Conservation (phyloP, 2,113 vertebrate species). For the Nymphicus hollandicus region DNA sequence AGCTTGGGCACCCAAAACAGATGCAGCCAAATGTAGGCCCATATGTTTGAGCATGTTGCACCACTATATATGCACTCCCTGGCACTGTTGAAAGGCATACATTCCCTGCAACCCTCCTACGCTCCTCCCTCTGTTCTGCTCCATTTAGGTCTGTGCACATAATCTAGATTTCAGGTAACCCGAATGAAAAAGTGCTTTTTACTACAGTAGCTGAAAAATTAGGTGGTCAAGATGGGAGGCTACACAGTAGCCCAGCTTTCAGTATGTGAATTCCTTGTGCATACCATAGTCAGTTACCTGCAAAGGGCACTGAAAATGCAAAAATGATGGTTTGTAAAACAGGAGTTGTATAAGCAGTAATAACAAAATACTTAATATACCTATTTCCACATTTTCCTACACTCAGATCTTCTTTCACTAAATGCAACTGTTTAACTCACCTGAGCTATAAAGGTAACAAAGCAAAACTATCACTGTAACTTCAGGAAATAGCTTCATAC, state of each 20-base stretch:
- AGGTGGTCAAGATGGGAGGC: not conserved
- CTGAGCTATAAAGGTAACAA: not conserved
- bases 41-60: conserved; percentile 69
- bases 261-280: not conserved
- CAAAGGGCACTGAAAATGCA: not conserved
- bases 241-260: not conserved
- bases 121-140: conserved; percentile 62
- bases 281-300: not conserved
- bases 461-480: not conserved
- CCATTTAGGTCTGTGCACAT: conserved; percentile 55
- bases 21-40: conserved; percentile 58
- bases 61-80: conserved; percentile 68
- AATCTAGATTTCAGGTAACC: conserved; percentile 61
- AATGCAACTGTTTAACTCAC: not conserved
- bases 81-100: conserved; percentile 60
- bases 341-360: not conserved
- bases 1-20: conserved; percentile 54
- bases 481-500: not conserved
- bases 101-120: conserved; percentile 61
- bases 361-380: not conserved
- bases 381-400: not conserved
- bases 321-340: not conserved
- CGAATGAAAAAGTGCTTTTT: conserved; percentile 11
- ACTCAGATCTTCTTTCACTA: not conserved
- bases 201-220: not conserved